Base-by-base conservation (phyloP, 2,797 vertebrate species). In the Dicrostonyx torquatus region DNA sequence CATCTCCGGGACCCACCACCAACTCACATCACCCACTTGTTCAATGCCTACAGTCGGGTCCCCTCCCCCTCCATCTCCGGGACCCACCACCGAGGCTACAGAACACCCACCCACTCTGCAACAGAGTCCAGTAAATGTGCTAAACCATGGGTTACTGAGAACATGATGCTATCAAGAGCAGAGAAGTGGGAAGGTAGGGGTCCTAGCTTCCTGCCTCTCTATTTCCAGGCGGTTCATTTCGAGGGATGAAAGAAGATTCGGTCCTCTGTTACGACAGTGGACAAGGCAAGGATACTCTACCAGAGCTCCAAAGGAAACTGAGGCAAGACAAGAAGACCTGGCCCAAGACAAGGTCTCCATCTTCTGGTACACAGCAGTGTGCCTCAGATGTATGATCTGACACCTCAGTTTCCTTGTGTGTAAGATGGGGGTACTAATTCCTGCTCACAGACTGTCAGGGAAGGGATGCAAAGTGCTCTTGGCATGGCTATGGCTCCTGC, bases 381-480 rank as follows among this genome's bases (percentile, higher is more conserved):
- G 18, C 37, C 31, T 89, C 1, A 0, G 7, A 11, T 24, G 31
- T 5, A 29, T 58, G 34, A 60, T 43, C 1, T 34, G 26, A 15
- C 5, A 12, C 22, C 76, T 72, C 14, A 0, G 6, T 43, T 40
- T 26, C 43, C 75, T 62, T 66, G 15, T 31, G 37, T 26, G 13
- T 24, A 58, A 34, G 64, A 20, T 2, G 14, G 15, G 11, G 11
- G n/a, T 14, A 9, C 15, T 43, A 5, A 40, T 0, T 12, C 26
- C 53, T 20, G 9, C 60, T 48, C 50, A 6, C 29, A 18, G 83
- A 9, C 3, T 5, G 4, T n/a, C 17, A 60, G 22, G 20, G 12
- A 9, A 0, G 4, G 15, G 31, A n/a, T 2, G 0, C 1, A 3
- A 2, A 13, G 17, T 66, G 26, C 26, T 1, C 17, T 6, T 31